Conservation (phyloP, 2,113 vertebrate genomes). For the Suncus etruscus region DNA sequence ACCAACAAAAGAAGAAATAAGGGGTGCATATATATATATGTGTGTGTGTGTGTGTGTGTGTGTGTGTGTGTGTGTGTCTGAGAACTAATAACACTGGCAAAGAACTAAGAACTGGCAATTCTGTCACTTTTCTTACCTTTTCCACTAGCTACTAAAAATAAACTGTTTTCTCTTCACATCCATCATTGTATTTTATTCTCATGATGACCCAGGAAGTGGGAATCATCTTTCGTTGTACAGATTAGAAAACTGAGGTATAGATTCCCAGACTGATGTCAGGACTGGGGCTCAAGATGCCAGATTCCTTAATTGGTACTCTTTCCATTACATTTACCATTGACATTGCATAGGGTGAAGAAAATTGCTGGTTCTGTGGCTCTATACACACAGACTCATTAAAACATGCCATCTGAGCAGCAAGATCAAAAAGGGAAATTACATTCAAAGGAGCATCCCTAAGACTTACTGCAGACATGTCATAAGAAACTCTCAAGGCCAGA, state of each 20-base stretch:
- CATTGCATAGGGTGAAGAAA: not conserved
- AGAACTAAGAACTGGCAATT: not conserved
- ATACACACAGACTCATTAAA: not conserved
- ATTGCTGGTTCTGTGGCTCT: not conserved
- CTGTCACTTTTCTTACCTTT: fast-evolving
- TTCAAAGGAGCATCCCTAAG: too few relatives aligned
- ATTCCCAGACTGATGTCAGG: not conserved
- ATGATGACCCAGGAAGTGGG: not conserved
- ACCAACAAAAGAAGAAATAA: not conserved
- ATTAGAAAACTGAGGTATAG: not conserved
- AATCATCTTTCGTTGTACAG: not conserved
- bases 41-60: too few relatives aligned
- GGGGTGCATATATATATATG: too few relatives aligned
- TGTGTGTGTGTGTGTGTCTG: too few relatives aligned
- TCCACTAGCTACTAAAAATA: not conserved
- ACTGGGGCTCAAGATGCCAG: not conserved
- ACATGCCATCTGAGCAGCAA: not conserved
- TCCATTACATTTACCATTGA: not conserved
- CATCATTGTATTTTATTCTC: not conserved
- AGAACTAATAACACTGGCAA: not conserved
- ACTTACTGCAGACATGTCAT: too few relatives aligned
- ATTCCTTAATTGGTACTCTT: not conserved
- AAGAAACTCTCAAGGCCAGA: too few relatives aligned
- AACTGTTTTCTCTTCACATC: not conserved
- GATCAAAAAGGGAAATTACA: too few relatives aligned